Evolutionary conservation across 2,888 invertebrate genomes (phyloP), one percentile per base, ranked within the genome.

Genomic region (Ochropleura leucogaster): DNA sequence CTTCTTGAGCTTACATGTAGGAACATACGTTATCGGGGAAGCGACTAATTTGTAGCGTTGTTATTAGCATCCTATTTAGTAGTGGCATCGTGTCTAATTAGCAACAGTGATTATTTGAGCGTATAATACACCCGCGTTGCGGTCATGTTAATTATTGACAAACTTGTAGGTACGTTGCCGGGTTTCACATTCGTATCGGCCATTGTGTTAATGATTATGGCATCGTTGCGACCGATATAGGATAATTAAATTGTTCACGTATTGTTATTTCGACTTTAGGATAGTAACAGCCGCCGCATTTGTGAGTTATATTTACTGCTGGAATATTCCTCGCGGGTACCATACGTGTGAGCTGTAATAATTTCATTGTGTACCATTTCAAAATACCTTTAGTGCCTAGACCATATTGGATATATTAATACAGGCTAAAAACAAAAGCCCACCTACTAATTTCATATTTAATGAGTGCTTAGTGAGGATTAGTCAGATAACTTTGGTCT

Each of bases 141-240:
- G 90, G 89, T 86, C 81, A 77, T 83, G 89, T 89, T 89, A 88
- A 90, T 89, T 90, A 92, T 89, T 89, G 89, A 89, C 85, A 84
- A 82, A 89, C 79, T 82, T 87, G 79, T 85, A 83, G 75, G 77
- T 83, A 82, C 75, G 79, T 75, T 83, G 57, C 68, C 44, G 68
- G 69, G 60, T 62, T 79, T 60, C 77, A 86, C 78, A 78, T 74
- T 82, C 79, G 82, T 74, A 77, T 72, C 80, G 81, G 80, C 80
- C 78, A 85, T 85, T 83, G 77, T 82, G 79, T 85, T 88, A 87
- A 89, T 89, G 88, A 87, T 88, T 85, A 88, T 86, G 80, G 79
- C 79, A 80, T 85, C 84, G 82, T 83, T 84, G 77, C 74, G 72
- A 81, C 84, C 88, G 84, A 89, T 82, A 86, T 69, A 68, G 75